Percentiles rank a stretch among this genome's conserved stretches.
These are phyloP conservation scores for Trachelus stipa DNA, from an alignment of 2,888 invertebrate species.

Conservation along the genomic window DNA sequence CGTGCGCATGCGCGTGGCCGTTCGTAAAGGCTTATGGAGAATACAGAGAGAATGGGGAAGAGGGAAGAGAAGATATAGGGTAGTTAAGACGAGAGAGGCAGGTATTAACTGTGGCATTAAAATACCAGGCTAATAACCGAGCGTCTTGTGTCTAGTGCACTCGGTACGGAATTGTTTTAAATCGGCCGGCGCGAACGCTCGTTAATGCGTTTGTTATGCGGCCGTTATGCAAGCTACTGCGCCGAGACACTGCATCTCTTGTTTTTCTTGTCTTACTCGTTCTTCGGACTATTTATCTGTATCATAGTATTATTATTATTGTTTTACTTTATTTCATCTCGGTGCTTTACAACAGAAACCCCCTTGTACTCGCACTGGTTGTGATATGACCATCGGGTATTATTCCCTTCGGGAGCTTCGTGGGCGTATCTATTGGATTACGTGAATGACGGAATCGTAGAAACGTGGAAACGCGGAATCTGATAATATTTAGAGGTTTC, in stretches of 20 bases:
- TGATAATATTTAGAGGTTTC: conserved; percentile 54
- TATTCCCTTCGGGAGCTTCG: too few species aligned
- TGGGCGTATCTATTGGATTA: too few species aligned
- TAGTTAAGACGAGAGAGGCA: neutral
- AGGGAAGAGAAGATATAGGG: too few species aligned
- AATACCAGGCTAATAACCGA: conserved; percentile 46
- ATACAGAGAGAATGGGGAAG: too few species aligned
- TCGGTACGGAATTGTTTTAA: conserved; percentile 17
- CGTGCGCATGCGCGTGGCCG: too few species aligned
- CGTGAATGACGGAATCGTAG: too few species aligned
- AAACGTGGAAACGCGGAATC: conserved; percentile 34
- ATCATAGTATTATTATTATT: neutral
- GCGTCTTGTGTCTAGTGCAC: neutral
- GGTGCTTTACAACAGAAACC: too few species aligned
- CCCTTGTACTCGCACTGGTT: too few species aligned
- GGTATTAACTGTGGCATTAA: conserved; percentile 36
- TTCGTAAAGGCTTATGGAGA: too few species aligned
- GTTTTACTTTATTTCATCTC: neutral
- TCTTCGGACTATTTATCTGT: neutral
- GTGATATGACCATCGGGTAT: too few species aligned
- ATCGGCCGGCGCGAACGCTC: conserved; percentile 8
- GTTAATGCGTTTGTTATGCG: conserved; percentile 1
- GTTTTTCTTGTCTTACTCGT: neutral
- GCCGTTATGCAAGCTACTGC: neutral
- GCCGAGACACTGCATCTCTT: too few species aligned